Percentiles rank a stretch among this genome's conserved stretches.
Evolutionary conservation across 1,140 invertebrate species (phyloP).

Genomic region (Heliconius himera): DNA sequence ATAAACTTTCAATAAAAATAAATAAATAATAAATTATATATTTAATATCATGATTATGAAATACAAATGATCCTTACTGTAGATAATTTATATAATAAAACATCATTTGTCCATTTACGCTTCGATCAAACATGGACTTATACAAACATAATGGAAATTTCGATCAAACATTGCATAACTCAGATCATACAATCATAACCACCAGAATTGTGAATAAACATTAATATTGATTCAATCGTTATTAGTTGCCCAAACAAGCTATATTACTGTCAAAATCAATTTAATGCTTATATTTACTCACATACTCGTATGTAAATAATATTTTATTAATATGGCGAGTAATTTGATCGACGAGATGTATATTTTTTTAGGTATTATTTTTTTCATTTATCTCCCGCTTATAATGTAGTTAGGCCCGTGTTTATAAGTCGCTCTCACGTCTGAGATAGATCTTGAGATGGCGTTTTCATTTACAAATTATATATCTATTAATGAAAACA

Average conservation of each 20-base stretch:
- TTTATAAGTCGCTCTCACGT: too few species aligned
- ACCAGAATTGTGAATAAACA: background rate
- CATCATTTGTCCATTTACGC: background rate
- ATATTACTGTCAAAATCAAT: background rate
- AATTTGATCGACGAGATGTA: background rate
- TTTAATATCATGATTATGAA: background rate
- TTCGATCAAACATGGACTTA: background rate
- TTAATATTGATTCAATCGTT: background rate
- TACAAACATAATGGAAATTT: background rate
- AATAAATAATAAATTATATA: background rate
- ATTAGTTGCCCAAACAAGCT: background rate
- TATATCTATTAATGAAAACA: too few species aligned
- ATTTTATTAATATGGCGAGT: background rate
- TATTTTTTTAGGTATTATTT: background rate
- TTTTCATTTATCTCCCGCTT: too few species aligned
- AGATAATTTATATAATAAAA: background rate
- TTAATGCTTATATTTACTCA: background rate
- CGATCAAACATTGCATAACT: slow-evolving; percentile 2
- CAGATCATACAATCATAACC: background rate
- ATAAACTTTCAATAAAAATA: background rate
- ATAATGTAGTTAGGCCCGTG: too few species aligned
- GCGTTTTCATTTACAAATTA: too few species aligned
- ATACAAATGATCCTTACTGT: background rate
- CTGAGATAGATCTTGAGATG: too few species aligned
- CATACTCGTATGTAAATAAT: too few species aligned